Evolutionary conservation across 2,113 vertebrate genomes (phyloP).

Genomic region (Tachysurus fulvidraco): DNA sequence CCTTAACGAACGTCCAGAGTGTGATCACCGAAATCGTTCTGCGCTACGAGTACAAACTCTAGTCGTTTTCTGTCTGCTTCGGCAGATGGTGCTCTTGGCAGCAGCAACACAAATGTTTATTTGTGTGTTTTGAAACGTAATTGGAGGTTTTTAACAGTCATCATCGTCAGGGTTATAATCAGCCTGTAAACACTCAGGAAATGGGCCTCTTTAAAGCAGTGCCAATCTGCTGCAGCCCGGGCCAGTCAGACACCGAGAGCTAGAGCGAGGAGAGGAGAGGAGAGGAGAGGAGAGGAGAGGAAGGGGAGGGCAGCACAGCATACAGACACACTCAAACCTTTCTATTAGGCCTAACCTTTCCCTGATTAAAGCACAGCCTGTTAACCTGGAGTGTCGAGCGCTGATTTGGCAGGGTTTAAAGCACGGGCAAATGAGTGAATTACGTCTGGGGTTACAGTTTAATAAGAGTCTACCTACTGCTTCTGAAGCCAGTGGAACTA

Average conservation of each 20-base stretch:
- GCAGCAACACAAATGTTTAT: conserved; percentile 86
- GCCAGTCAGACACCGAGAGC: conserved; percentile 44
- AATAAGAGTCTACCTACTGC: conserved; percentile 77
- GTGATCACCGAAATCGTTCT: conserved; percentile 82
- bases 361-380: conserved; percentile 65
- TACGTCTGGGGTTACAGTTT: conserved; percentile 71
- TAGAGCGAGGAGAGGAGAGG: conserved; percentile 8
- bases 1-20: conserved; percentile 48
- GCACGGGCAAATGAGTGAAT: conserved; percentile 69
- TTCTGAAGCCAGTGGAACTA: conserved; percentile 81
- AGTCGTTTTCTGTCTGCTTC: conserved; percentile 71
- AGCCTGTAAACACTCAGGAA: conserved; percentile 79
- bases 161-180: conserved; percentile 81
- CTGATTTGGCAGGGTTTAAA: conserved; percentile 72
- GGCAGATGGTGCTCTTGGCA: conserved; percentile 93
- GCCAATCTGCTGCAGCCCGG: conserved; percentile 57
- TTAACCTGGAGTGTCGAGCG: conserved; percentile 68
- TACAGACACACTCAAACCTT: conserved; percentile 50
- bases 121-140: conserved; percentile 84
- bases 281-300: conserved; percentile 7
- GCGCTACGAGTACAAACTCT: conserved; percentile 69
- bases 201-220: conserved; percentile 62
- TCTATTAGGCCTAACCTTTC: conserved; percentile 63
- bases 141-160: conserved; percentile 82
- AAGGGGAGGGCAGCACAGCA: conserved; percentile 19